Percentiles rank a stretch among this genome's conserved stretches.
phyloP scores from a whole-genome alignment of 2,797 vertebrate genomes.

The Scolopax rusticola region DNA sequence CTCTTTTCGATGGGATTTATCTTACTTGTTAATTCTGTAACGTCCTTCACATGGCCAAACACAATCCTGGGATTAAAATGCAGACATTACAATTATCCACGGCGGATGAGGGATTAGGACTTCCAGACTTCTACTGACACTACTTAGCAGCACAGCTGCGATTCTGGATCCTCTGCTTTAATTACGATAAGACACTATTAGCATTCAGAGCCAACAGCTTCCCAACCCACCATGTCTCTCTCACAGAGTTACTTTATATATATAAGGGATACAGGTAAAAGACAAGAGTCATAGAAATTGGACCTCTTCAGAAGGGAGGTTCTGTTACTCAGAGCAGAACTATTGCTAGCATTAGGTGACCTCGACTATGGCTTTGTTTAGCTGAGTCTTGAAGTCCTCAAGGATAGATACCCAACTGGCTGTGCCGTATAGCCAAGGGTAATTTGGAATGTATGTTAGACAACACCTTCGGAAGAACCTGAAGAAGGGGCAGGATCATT shows the following conservation, averaged over 20 bases:
- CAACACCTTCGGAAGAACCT: background rate
- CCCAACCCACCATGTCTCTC: background rate
- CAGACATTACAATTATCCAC: slow-evolving; percentile 68
- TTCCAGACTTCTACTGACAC: slow-evolving; percentile 57
- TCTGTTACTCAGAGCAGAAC: background rate
- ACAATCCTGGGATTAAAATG: slow-evolving; percentile 71
- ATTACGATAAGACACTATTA: slow-evolving; percentile 17
- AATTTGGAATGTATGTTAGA: background rate
- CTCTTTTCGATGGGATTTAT: slow-evolving; percentile 45
- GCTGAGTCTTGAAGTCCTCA: background rate
- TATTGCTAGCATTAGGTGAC: background rate
- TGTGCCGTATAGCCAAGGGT: background rate
- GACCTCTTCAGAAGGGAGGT: background rate
- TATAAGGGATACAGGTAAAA: background rate
- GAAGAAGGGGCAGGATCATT: background rate
- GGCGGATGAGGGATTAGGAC: slow-evolving; percentile 66
- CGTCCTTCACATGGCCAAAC: slow-evolving; percentile 47
- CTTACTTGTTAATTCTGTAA: slow-evolving; percentile 59
- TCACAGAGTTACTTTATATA: background rate
- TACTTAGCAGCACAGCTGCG: slow-evolving; percentile 56
- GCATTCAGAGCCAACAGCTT: slow-evolving; percentile 4
- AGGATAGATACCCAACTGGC: background rate
- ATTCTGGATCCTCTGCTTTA: slow-evolving; percentile 26
- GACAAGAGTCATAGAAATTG: background rate
- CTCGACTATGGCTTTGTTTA: background rate